Evolutionary conservation across 2,888 invertebrate species (phyloP).

Genomic region (Polydrusus pterygomalis): DNA sequence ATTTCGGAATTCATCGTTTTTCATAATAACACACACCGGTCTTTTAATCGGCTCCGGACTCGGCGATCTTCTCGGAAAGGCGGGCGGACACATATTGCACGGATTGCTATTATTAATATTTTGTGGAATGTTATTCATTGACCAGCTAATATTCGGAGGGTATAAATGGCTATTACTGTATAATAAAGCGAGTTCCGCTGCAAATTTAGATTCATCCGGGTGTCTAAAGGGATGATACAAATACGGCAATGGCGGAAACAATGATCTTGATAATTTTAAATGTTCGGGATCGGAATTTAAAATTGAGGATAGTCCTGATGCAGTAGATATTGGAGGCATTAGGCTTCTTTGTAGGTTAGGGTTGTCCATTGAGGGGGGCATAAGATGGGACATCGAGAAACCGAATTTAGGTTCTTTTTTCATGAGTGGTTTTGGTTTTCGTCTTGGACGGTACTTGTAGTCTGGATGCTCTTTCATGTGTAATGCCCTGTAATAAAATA

Average conservation of each 20-base stretch:
- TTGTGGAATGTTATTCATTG: slow-evolving; percentile 63
- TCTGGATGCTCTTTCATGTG: slow-evolving; percentile 97
- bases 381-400: slow-evolving; percentile 79
- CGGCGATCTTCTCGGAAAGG: slow-evolving; percentile 67
- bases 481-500: slow-evolving; percentile 80
- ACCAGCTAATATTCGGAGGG: slow-evolving; percentile 72
- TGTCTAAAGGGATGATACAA: slow-evolving; percentile 78
- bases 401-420: slow-evolving; percentile 87
- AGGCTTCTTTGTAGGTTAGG: slow-evolving; percentile 73
- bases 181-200: slow-evolving; percentile 82
- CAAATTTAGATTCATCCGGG: slow-evolving; percentile 76
- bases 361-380: slow-evolving; percentile 74
- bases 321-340: slow-evolving; percentile 72
- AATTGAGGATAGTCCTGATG: slow-evolving; percentile 73
- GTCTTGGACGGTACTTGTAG: slow-evolving; percentile 91
- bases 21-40: slow-evolving; percentile 80
- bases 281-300: slow-evolving; percentile 73
- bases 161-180: slow-evolving; percentile 76
- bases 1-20: slow-evolving; percentile 75
- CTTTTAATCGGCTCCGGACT: slow-evolving; percentile 69
- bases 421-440: slow-evolving; percentile 89
- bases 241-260: slow-evolving; percentile 84
- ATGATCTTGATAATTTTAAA: slow-evolving; percentile 79
- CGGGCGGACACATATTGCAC: slow-evolving; percentile 67
- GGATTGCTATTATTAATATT: slow-evolving; percentile 59